Evolutionary conservation across 2,888 invertebrate species (phyloP), one percentile per base, ranked within the genome.

Genomic region (Podabrus alpinus): DNA sequence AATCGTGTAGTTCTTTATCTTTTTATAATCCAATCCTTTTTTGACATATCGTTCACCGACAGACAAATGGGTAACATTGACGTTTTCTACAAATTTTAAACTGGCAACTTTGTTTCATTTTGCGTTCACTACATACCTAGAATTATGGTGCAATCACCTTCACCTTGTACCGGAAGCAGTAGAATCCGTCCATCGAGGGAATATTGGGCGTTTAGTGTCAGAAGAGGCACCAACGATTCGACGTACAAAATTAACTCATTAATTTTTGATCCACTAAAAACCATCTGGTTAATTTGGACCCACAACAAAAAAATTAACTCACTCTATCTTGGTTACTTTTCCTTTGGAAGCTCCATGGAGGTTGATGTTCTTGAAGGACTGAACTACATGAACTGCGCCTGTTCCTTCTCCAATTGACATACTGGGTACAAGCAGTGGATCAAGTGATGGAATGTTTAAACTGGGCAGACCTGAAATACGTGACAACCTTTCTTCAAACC

Each of bases 191-290:
- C 93, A 62, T 90, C 88, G 89, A 93, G 89, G 77, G 90, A 88
- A 83, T 93, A 93, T 81, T 93, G 91, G 0, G 91, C 93, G 1
- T 91, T 85, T 81, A 94, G 91, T 83, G 91, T 90, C 84, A 93
- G 88, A 82, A 88, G 89, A 0, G 90, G 89, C 19, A 90, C 89
- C 16, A 87, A 81, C 0, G 89, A 86, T 69, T 89, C 89, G 0
- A 89, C 89, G 1, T 86, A 84, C 0, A 91, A 81, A 0, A 88
- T 84, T 77, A 86, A 87, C 64, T 88, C 60, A 11, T 88, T 59
- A 19, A 71, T 16, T 24, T 60, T 67, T 10, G 71, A 71, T 13
- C 24, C 71, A 25, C 71, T 71, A 11, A 1, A 70, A 69, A 1
- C 7, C 11, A 5, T 5, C 21, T 19, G 13, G 2, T 13, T 17